Evolutionary conservation across 2,113 vertebrate genomes (phyloP).

Genomic region (Nothocercus julius): DNA sequence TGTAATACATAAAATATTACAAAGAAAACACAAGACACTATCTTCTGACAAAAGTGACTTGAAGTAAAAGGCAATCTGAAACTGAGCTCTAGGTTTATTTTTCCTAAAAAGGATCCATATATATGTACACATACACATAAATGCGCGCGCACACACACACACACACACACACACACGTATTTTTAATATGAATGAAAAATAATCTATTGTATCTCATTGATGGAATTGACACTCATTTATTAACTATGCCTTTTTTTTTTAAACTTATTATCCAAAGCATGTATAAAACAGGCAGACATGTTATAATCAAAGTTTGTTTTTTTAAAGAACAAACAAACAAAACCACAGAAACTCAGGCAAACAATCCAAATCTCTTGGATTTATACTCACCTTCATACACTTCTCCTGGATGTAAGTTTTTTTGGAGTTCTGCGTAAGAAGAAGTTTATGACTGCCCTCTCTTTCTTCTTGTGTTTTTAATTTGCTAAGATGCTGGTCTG

Average conservation of each 20-base stretch:
- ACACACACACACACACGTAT: background rate
- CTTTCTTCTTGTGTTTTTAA: constrained; percentile 56
- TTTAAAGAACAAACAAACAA: background rate
- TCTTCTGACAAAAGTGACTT: background rate
- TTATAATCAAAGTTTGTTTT: background rate
- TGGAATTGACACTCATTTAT: background rate
- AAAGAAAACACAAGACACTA: background rate
- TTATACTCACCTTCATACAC: constrained; percentile 83
- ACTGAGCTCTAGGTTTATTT: background rate
- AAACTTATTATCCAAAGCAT: background rate
- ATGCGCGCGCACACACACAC: no score
- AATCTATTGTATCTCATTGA: background rate
- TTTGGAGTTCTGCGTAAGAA: constrained; percentile 19
- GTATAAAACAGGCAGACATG: background rate
- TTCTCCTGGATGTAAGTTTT: constrained; percentile 73
- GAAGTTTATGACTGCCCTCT: constrained; percentile 37
- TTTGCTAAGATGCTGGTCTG: constrained; percentile 77
- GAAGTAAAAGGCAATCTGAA: background rate
- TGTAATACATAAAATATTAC: background rate
- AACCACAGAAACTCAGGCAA: background rate
- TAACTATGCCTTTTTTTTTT: background rate
- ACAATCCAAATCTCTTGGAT: background rate
- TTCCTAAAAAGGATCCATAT: background rate
- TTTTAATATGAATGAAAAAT: background rate
- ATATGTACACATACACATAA: background rate